Evolutionary conservation across 1,140 invertebrate species (phyloP).

Genomic region (Plectus sambesii): DNA sequence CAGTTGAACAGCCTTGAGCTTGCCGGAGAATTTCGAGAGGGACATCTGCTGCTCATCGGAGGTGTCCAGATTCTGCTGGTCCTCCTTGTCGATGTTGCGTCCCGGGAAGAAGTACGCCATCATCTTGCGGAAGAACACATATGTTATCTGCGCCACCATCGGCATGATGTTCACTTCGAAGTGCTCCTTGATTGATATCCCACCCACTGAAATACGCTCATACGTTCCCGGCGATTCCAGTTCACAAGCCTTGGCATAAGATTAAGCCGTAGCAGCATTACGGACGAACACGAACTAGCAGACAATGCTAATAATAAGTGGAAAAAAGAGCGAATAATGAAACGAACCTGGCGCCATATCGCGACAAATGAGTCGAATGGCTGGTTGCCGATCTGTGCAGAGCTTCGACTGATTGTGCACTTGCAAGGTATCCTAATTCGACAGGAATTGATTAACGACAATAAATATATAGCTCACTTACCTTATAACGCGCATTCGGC

Average conservation of each 20-base stretch:
- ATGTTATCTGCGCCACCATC: conserved; percentile 79
- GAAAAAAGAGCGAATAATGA: neutral
- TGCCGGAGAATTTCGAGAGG: too few species aligned
- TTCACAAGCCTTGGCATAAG: too few species aligned
- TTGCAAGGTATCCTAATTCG: conserved; percentile 29
- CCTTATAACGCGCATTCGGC: conserved; percentile 80
- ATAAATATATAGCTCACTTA: conserved; percentile 23
- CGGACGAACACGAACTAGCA: too few species aligned
- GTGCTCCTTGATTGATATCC: conserved; percentile 97
- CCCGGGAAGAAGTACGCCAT: conserved; percentile 97
- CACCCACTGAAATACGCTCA: too few species aligned
- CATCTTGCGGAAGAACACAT: conserved; percentile 94
- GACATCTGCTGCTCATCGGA: too few species aligned
- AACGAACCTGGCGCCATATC: conserved; percentile 35
- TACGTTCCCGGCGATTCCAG: too few species aligned
- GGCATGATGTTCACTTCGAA: conserved; percentile 79
- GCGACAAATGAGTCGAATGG: conserved; percentile 39
- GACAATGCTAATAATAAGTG: conserved; percentile 55
- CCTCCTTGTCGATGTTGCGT: conserved; percentile 60
- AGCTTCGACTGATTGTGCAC: neutral
- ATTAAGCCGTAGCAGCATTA: too few species aligned
- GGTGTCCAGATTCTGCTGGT: conserved; percentile 30
- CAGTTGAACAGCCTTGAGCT: too few species aligned
- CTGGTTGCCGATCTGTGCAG: conserved; percentile 31
- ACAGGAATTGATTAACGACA: neutral